Conservation (phyloP, 1,140 invertebrate species). For the Batillaria attramentaria region DNA sequence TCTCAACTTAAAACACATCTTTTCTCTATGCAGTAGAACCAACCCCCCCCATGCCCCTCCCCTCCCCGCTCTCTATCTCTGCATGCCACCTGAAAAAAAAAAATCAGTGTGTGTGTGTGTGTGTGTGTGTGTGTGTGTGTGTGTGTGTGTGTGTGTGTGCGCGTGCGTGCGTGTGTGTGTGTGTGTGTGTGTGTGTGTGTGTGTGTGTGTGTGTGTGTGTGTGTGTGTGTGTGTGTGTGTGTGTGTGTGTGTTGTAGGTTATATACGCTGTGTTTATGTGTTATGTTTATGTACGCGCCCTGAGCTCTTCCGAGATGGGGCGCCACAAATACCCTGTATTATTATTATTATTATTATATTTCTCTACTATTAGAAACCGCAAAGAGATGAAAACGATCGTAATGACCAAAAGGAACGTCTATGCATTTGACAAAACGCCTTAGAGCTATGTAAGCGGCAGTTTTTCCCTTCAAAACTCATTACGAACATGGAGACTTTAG, state of each 20-base stretch:
- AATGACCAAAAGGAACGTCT: background rate
- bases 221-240: background rate
- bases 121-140: conserved; percentile 2
- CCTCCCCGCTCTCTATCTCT: background rate
- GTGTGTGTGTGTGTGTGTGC: background rate
- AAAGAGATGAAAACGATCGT: background rate
- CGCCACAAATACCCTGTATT: background rate
- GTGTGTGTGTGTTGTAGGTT: background rate
- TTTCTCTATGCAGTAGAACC: no score
- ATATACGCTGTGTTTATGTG: background rate
- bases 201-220: background rate
- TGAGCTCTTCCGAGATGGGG: background rate
- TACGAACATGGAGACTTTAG: no score
- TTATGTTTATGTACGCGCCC: background rate
- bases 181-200: background rate
- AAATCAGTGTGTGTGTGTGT: background rate
- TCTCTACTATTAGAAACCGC: background rate
- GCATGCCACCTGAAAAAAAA: background rate
- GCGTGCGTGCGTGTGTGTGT: background rate
- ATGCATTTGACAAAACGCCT: no score
- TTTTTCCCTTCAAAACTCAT: no score
- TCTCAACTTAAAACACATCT: no score
- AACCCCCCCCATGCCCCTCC: no score
- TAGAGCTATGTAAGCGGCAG: no score
- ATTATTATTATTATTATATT: background rate